Evolutionary conservation across 2,888 invertebrate genomes (phyloP).

Genomic region (Oscheius onirici): DNA sequence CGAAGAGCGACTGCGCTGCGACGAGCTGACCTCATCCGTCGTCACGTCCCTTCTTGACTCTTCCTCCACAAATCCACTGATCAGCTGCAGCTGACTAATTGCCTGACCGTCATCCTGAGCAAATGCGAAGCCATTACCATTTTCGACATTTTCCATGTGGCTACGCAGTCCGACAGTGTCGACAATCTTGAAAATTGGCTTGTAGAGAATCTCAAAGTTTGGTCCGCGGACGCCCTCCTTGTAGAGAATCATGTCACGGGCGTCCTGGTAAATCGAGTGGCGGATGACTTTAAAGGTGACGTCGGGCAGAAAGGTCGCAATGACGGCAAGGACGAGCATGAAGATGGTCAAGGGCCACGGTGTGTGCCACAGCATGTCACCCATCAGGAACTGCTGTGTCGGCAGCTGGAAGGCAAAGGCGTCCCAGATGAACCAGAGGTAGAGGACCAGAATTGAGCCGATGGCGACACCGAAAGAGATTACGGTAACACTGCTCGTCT

Average conservation of each 20-base stretch:
- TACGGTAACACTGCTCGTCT: constrained; percentile 30
- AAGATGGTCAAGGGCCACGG: not conserved
- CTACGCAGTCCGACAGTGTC: constrained; percentile 21
- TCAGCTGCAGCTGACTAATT: constrained; percentile 34
- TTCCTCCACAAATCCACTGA: constrained; percentile 1
- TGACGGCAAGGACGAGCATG: not conserved
- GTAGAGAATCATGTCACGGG: not conserved
- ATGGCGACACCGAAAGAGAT: not conserved
- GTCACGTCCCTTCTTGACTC: no score
- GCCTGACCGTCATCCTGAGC: constrained; percentile 43
- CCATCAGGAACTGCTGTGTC: not conserved
- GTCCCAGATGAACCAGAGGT: not conserved
- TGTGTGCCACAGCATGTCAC: not conserved
- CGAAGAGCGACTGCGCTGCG: no score
- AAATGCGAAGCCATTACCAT: constrained; percentile 36
- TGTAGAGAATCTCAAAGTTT: constrained; percentile 9
- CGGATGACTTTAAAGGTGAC: constrained; percentile 11
- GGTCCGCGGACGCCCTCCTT: not conserved
- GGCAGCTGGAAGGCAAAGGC: not conserved
- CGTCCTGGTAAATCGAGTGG: constrained; percentile 16
- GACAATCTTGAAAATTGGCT: constrained; percentile 24
- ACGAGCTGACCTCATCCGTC: not conserved
- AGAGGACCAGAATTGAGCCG: not conserved
- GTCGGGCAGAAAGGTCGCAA: not conserved
- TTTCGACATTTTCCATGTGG: not conserved